A percentile compares a stretch with the other conserved stretches of the same genome.
phyloP scores from a whole-genome alignment of 2,113 vertebrate genomes.

The Anser cygnoides region DNA sequence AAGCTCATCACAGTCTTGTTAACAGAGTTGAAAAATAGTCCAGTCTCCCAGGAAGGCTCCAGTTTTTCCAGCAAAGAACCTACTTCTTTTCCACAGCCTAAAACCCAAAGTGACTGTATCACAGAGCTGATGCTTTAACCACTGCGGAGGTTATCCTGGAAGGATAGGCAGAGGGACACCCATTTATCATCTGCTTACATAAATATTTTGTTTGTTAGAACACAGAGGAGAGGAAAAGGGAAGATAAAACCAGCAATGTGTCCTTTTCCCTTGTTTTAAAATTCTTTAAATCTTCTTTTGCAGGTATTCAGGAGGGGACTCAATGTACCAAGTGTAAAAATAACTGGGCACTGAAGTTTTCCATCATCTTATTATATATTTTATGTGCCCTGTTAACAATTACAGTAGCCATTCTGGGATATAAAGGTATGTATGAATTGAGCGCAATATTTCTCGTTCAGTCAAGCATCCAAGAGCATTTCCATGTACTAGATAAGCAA shows the following conservation, averaged over 20 bases:
- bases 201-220: neutral
- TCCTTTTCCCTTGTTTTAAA: slow-evolving; percentile 10
- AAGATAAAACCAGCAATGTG: neutral
- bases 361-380: slow-evolving; percentile 91
- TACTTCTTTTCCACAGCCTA: neutral
- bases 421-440: slow-evolving; percentile 87
- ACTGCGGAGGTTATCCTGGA: neutral
- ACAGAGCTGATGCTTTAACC: neutral
- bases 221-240: neutral
- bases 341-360: slow-evolving; percentile 95
- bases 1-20: neutral
- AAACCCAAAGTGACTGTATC: neutral
- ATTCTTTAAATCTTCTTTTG: slow-evolving; percentile 69
- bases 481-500: neutral
- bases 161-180: neutral
- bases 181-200: neutral
- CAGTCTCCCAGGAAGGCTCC: neutral
- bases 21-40: neutral
- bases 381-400: slow-evolving; percentile 92
- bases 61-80: neutral
- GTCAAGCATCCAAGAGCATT: neutral
- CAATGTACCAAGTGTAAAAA: slow-evolving; percentile 97
- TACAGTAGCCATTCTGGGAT: slow-evolving; percentile 93
- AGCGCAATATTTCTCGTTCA: neutral
- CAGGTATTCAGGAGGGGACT: slow-evolving; percentile 96